Evolutionary conservation across 2,888 invertebrate species (phyloP), one percentile per base, ranked within the genome.

Genomic region (Macrophya annulata): DNA sequence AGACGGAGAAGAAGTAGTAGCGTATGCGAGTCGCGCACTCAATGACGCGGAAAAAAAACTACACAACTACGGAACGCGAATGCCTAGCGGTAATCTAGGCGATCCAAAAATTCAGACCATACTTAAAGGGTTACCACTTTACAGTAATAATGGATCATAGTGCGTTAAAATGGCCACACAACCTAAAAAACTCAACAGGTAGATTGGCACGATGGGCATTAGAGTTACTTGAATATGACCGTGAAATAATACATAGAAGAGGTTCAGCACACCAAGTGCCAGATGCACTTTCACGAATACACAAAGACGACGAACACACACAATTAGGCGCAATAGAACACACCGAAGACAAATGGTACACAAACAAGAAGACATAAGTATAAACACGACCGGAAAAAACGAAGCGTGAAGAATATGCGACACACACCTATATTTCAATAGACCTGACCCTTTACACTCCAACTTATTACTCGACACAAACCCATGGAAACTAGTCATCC

Each of bases 61-160:
- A 89, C 25, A 76, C 86, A 3, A 82, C 83, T 0, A 87, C 87
- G 3, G 31, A 31, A 3, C 31, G 31, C 31, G 31, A 31, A 31
- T 31, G 31, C 31, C 31, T 31, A 31, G 89, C 89, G 0, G 86
- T 90, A 0, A 10, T 89, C 0, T 89, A 87, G 87, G 84, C 86
- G 0, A 85, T 90, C 0, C 81, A 87, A 1, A 89, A 88, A 65
- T 90, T 88, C 31, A 37, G 89, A 0, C 82, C 85, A 1, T 90
- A 90, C 71, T 9, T 90, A 0, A 89, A 90, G 48, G 90, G 89
- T 0, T 84, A 86, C 5, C 76, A 85, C 3, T 91, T 91, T 74
- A 88, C 71, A 2, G 90, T 90, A 0, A 86, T 90, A 0, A 91
- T 89, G 0, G 89, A 90, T 40, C 90, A 90, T n/a, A 51, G 79